Conservation (phyloP, 64 coral and sea anemone genomes). For the Platygyra sinensis region DNA sequence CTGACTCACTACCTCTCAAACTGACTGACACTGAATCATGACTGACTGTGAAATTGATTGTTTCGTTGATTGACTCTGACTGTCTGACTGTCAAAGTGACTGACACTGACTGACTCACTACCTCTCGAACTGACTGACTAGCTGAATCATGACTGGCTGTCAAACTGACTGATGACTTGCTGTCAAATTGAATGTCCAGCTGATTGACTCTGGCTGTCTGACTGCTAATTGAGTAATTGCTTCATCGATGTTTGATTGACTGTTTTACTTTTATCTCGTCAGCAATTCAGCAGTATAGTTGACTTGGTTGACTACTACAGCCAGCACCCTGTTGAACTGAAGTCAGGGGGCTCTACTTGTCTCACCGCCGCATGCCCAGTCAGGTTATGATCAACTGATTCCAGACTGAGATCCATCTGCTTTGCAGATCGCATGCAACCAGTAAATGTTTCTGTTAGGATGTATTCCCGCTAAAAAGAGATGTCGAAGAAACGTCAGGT, state of each 20-base stretch:
- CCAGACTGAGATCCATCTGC: neutral
- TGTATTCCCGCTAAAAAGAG: too few relatives aligned
- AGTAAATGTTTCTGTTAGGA: too few relatives aligned
- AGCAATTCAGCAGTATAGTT: constrained; percentile 55
- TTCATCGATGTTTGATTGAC: too few relatives aligned
- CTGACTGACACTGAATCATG: too few relatives aligned
- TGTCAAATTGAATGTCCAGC: neutral
- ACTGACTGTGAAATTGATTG: too few relatives aligned
- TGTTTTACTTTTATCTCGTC: neutral
- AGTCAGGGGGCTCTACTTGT: constrained; percentile 41
- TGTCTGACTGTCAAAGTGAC: too few relatives aligned
- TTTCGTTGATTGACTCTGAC: too few relatives aligned
- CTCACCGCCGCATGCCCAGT: constrained; percentile 46
- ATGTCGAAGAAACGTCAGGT: too few relatives aligned
- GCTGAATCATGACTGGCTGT: neutral
- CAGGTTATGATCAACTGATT: neutral
- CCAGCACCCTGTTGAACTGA: constrained; percentile 52
- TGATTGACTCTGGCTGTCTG: neutral
- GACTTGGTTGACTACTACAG: constrained; percentile 60
- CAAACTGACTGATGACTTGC: neutral
- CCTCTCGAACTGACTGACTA: neutral
- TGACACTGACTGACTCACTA: neutral
- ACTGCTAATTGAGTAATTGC: too few relatives aligned
- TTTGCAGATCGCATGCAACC: too few relatives aligned
- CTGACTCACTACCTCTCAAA: too few relatives aligned